A percentile compares a stretch with the other conserved stretches of the same genome.
Conservation (phyloP, 2,888 invertebrate species). For the Melipona beecheii region DNA sequence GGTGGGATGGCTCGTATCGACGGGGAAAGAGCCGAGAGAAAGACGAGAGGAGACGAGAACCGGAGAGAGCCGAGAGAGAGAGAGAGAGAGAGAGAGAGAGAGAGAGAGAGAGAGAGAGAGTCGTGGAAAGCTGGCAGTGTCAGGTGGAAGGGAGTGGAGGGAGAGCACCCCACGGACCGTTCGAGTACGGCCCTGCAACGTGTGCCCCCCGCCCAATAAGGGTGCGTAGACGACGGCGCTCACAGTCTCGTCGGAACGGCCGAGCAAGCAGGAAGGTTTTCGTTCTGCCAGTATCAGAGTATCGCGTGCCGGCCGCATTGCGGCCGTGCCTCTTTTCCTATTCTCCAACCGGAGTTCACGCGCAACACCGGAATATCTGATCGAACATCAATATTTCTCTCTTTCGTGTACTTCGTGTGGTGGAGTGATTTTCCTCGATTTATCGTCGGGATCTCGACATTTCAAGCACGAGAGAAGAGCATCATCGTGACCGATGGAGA, state of each 20-base stretch:
- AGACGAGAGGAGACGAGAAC: not conserved
- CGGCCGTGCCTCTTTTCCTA: not conserved
- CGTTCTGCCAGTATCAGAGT: not conserved
- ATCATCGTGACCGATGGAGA: conserved; percentile 68
- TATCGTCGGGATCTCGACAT: not conserved
- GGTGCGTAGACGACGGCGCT: conserved; percentile 62
- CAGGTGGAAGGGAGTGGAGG: conserved; percentile 6
- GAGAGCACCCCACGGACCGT: conserved; percentile 41
- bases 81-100: too few relatives aligned
- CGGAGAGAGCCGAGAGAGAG: not conserved
- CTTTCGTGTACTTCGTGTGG: too few relatives aligned
- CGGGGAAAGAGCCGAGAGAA: not conserved
- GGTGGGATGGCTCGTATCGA: conserved; percentile 46
- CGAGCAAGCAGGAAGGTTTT: conserved; percentile 30
- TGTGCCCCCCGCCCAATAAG: conserved; percentile 61
- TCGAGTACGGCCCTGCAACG: conserved; percentile 67
- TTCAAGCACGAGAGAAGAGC: conserved; percentile 1
- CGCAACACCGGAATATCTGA: not conserved
- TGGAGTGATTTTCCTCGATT: not conserved
- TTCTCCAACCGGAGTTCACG: not conserved
- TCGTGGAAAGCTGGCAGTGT: too few relatives aligned
- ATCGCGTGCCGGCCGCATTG: conserved; percentile 18
- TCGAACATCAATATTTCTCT: not conserved
- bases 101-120: too few relatives aligned
- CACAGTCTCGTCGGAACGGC: conserved; percentile 70